Evolutionary conservation across 2,113 vertebrate species (phyloP).

Genomic region (Astatotilapia flaviijosephi): DNA sequence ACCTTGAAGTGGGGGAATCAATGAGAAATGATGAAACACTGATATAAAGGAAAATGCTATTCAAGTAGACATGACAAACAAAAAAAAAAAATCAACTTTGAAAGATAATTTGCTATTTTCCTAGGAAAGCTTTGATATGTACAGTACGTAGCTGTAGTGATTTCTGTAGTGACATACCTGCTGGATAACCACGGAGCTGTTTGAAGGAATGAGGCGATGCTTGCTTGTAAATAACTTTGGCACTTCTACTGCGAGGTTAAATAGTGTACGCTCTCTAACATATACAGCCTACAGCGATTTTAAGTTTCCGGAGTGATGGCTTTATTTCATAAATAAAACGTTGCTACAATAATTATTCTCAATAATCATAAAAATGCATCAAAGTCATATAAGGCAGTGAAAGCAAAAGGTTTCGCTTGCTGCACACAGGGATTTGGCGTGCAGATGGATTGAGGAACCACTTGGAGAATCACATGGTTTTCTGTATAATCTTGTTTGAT

Average conservation of each 20-base stretch:
- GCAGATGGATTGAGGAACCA: conserved; percentile 77
- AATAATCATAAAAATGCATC: conserved; percentile 64
- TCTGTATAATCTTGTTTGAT: conserved; percentile 56
- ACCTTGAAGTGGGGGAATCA: not conserved
- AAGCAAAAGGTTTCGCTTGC: conserved; percentile 36
- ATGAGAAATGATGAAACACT: conserved; percentile 19
- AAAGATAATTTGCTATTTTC: conserved; percentile 34
- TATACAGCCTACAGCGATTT: conserved; percentile 77
- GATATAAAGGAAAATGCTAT: conserved; percentile 39
- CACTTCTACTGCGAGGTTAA: conserved; percentile 84
- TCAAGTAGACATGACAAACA: conserved; percentile 27
- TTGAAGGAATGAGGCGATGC: conserved; percentile 70
- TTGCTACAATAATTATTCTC: conserved; percentile 76
- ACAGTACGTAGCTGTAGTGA: conserved; percentile 60
- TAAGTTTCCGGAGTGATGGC: conserved; percentile 73
- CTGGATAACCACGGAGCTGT: conserved; percentile 74
- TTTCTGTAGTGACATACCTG: conserved; percentile 65
- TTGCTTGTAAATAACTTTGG: conserved; percentile 73
- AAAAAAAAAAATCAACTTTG: not conserved
- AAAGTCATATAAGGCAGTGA: conserved; percentile 69
- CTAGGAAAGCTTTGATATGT: conserved; percentile 50
- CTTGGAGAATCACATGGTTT: conserved; percentile 60
- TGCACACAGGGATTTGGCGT: conserved; percentile 62
- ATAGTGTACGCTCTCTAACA: conserved; percentile 74
- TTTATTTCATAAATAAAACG: conserved; percentile 83